Evolutionary conservation across 2,113 vertebrate genomes (phyloP).

Genomic region (Paracanthobrama guichenoti): DNA sequence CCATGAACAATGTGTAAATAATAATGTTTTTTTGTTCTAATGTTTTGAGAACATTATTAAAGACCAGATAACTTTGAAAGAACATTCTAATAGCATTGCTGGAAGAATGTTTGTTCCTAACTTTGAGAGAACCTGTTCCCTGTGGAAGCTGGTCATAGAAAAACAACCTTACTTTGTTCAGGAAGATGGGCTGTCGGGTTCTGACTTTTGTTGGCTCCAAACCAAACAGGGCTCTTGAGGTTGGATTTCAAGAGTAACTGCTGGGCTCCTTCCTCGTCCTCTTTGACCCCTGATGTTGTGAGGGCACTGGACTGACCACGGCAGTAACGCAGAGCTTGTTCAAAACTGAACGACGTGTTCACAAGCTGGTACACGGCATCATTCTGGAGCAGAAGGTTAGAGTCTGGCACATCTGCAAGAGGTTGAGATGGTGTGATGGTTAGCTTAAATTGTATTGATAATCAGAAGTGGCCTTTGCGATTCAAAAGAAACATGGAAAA

Average conservation of each 20-base stretch:
- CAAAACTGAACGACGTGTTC: slow-evolving; percentile 74
- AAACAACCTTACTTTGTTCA: slow-evolving; percentile 66
- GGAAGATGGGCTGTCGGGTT: slow-evolving; percentile 31
- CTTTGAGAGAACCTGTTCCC: too few relatives aligned
- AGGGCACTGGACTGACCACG: slow-evolving; percentile 77
- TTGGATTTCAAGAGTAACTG: slow-evolving; percentile 64
- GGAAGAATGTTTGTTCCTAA: too few relatives aligned
- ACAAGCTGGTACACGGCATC: slow-evolving; percentile 74
- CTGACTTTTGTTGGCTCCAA: slow-evolving; percentile 58
- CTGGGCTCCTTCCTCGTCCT: slow-evolving; percentile 45
- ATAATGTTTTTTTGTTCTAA: too few relatives aligned
- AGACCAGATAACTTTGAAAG: too few relatives aligned
- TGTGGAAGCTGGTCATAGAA: background rate
- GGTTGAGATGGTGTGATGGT: background rate
- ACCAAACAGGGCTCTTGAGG: slow-evolving; percentile 73
- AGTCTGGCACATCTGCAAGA: slow-evolving; percentile 14
- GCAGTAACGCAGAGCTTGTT: slow-evolving; percentile 78
- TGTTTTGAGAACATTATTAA: too few relatives aligned
- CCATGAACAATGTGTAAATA: too few relatives aligned
- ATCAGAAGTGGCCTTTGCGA: too few relatives aligned
- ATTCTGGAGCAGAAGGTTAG: slow-evolving; percentile 63
- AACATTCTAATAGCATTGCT: too few relatives aligned
- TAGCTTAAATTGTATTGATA: background rate
- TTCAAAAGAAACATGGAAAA: too few relatives aligned
- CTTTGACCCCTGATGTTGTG: slow-evolving; percentile 48